Conservation (phyloP, 2,888 invertebrate genomes). For the Drymonia ruficornis region DNA sequence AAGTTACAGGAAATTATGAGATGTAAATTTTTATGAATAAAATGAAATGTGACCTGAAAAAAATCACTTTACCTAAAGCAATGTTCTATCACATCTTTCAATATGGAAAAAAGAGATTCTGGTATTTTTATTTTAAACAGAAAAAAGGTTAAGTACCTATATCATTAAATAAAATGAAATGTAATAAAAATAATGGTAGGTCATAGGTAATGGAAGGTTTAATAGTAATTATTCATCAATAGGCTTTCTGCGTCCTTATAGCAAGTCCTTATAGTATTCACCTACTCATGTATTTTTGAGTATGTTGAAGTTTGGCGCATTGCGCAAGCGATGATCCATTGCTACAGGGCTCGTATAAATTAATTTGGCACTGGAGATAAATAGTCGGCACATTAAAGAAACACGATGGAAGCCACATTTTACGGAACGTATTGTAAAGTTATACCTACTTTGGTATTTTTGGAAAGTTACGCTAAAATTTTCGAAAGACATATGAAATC, state of each 20-base stretch:
- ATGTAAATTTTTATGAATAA: not conserved
- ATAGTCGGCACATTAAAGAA: conserved; percentile 23
- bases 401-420: conserved; percentile 7
- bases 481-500: no score
- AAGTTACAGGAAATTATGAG: conserved; percentile 1
- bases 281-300: conserved; percentile 19
- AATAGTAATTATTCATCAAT: not conserved
- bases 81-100: no score
- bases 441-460: no score
- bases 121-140: no score
- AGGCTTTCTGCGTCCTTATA: conserved; percentile 8
- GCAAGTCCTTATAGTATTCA: conserved; percentile 2
- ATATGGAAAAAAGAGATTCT: no score
- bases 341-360: conserved; percentile 39
- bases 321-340: conserved; percentile 26
- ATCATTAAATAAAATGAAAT: no score
- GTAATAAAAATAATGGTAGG: no score
- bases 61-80: not conserved
- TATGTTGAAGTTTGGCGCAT: conserved; percentile 20
- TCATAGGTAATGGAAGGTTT: no score
- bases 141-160: no score
- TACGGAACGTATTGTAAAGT: conserved; percentile 8
- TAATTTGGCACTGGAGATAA: conserved; percentile 34
- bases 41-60: conserved; percentile 26
- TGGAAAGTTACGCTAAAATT: no score